A percentile compares a stretch with the other conserved stretches of the same genome.
These are phyloP conservation scores for Monodelphis domestica DNA, from an alignment of 2,797 vertebrate genomes.

Conservation along the genomic window DNA sequence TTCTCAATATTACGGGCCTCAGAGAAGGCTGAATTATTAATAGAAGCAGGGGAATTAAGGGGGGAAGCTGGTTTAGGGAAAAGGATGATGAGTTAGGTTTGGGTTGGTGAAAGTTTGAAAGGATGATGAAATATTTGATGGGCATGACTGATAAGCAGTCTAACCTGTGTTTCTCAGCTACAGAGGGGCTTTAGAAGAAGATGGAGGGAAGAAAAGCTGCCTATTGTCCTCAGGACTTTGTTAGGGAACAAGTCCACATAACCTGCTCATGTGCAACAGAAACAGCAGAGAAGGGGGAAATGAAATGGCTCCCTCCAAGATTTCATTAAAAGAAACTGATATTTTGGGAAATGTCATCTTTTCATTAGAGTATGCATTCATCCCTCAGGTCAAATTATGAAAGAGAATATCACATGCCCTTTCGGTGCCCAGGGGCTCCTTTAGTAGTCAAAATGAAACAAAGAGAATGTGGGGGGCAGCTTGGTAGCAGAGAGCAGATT, in stretches of 20 bases:
- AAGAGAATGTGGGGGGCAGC: neutral
- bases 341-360: neutral
- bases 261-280: neutral
- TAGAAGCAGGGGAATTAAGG: neutral
- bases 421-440: neutral
- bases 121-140: neutral
- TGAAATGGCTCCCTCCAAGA: neutral
- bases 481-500: slow-evolving; percentile 56
- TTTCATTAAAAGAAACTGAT: neutral
- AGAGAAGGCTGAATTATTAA: neutral
- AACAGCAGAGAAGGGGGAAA: neutral
- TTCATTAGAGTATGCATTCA: neutral
- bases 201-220: neutral
- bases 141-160: neutral
- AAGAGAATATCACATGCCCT: neutral
- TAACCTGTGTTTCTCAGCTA: neutral
- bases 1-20: neutral
- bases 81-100: neutral
- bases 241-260: neutral
- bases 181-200: neutral
- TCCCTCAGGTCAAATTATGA: neutral
- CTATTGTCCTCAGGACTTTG: neutral
- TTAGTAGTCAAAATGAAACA: neutral
- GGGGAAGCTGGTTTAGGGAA: neutral
- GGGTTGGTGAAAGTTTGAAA: neutral